Evolutionary conservation across 1,140 invertebrate genomes (phyloP).

Genomic region (Pogonomyrmex barbatus): DNA sequence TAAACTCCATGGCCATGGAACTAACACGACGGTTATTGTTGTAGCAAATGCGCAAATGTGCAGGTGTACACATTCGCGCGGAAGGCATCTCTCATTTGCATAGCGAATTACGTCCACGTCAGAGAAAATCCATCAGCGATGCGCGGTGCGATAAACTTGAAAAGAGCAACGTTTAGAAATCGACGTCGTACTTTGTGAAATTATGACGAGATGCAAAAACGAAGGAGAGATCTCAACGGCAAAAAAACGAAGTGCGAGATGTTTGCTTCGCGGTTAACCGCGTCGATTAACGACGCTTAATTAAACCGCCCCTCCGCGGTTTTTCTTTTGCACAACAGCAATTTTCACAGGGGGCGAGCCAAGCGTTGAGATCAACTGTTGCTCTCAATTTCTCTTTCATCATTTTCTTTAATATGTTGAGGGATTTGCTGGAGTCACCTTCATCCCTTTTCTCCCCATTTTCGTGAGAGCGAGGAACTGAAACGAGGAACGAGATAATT

Average conservation of each 20-base stretch:
- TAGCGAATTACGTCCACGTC: neutral
- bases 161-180: neutral
- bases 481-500: slow-evolving; percentile 29
- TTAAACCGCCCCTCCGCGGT: slow-evolving; percentile 7
- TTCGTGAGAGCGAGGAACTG: neutral
- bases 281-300: slow-evolving; percentile 27
- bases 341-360: slow-evolving; percentile 4
- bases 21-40: slow-evolving; percentile 18
- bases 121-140: neutral
- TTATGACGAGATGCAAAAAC: neutral
- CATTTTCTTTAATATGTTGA: neutral
- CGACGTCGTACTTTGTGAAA: neutral
- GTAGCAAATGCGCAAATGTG: slow-evolving; percentile 19
- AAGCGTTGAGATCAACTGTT: neutral
- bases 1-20: slow-evolving; percentile 17
- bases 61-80: neutral
- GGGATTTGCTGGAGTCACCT: neutral
- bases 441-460: slow-evolving; percentile 5
- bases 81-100: neutral
- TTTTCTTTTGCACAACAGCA: neutral
- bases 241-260: slow-evolving; percentile 5
- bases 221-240: neutral
- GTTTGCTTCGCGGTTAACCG: slow-evolving; percentile 7
- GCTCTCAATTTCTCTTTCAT: neutral
- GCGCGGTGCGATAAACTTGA: slow-evolving; percentile 19